Conservation (phyloP, 2,888 invertebrate genomes). For the Tuta absoluta region DNA sequence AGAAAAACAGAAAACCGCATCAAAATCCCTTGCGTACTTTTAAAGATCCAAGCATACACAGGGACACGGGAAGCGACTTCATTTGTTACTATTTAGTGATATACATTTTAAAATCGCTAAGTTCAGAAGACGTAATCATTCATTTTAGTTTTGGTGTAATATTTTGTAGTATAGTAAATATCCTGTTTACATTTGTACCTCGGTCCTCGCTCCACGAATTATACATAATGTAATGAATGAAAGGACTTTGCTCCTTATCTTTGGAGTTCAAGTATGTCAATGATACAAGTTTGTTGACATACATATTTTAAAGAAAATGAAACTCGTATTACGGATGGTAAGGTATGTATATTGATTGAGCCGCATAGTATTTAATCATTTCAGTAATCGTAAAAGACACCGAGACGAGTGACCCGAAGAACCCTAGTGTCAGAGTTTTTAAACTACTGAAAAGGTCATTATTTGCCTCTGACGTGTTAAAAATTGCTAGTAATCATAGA, state of each 20-base stretch:
- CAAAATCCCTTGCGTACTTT: too few species aligned
- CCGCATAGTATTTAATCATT: neutral
- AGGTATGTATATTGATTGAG: neutral
- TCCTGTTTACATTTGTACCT: constrained; percentile 5
- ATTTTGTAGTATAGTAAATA: neutral
- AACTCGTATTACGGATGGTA: neutral
- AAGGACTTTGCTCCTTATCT: constrained; percentile 16
- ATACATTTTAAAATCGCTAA: neutral
- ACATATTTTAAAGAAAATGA: neutral
- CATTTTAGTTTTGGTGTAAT: neutral
- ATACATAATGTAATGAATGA: constrained; percentile 1
- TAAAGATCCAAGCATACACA: too few species aligned
- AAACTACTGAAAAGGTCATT: too few species aligned
- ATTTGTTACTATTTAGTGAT: too few species aligned
- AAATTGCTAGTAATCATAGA: too few species aligned
- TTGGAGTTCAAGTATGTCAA: neutral
- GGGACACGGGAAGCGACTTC: too few species aligned
- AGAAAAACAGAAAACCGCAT: too few species aligned
- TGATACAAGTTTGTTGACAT: constrained; percentile 3
- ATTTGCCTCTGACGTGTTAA: too few species aligned
- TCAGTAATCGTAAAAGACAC: too few species aligned
- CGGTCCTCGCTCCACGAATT: too few species aligned
- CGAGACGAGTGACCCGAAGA: too few species aligned
- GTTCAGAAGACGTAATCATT: neutral
- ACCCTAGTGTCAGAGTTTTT: too few species aligned